Evolutionary conservation across 92 coral and sea anemone genomes (phyloP).

Genomic region (Epizoanthus ramosus): DNA sequence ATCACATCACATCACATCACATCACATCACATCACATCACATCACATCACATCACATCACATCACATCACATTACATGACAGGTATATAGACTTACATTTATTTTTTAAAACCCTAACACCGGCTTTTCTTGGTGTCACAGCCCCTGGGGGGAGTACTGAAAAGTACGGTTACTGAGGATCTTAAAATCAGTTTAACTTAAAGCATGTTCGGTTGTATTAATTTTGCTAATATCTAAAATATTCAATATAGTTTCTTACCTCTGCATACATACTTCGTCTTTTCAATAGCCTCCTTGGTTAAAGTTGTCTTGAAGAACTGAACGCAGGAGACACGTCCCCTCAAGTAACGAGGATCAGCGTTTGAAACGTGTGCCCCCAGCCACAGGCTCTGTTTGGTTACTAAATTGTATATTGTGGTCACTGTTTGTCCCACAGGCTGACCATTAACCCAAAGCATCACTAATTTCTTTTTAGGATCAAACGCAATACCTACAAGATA

Average conservation of each 20-base stretch:
- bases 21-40: no score
- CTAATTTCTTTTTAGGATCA: background rate
- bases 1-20: no score
- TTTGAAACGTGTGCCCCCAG: background rate
- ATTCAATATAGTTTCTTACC: background rate
- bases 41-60: no score
- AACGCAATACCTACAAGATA: conserved; percentile 7
- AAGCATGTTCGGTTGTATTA: no score
- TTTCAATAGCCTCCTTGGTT: conserved; percentile 19
- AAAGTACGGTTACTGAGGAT: no score
- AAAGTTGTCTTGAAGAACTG: conserved; percentile 24
- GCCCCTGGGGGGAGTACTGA: no score
- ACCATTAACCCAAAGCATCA: conserved; percentile 26
- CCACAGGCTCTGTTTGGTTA: background rate
- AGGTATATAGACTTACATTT: no score
- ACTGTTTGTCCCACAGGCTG: background rate
- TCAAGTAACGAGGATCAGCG: background rate
- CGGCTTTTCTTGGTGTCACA: no score
- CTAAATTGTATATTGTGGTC: background rate
- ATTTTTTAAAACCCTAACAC: no score
- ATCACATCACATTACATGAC: no score
- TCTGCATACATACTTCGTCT: conserved; percentile 24
- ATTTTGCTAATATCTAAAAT: no score
- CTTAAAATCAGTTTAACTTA: no score
- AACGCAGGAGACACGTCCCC: conserved; percentile 11